Base-by-base conservation (phyloP, 2,113 vertebrate species). In the Carettochelys insculpta region DNA sequence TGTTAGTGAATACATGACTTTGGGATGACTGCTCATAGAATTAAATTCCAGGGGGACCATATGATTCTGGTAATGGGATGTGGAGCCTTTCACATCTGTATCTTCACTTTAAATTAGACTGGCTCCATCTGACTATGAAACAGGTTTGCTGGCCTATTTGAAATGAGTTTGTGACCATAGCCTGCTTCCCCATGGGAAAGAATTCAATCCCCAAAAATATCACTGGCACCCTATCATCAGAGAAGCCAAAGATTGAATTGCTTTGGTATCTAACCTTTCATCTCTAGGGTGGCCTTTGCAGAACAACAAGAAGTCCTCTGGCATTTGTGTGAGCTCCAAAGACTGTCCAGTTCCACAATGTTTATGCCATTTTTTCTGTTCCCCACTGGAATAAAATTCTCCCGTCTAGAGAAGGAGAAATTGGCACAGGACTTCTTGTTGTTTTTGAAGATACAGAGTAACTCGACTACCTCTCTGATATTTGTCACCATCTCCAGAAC, bases 121-220 rank as follows among this genome's bases (percentile, higher is more conserved):
- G 34, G n/a, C 27, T 8, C 48, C 16, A 8, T 29, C 50, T n/a
- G 34, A 12, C 22, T 53, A 11, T 16, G 16, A 77, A 54, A 92
- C 77, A 5, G 24, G 4, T 0, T 3, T 58, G 80, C 45, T 47
- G 17, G 29, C 2, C 0, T 80, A 38, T n/a, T 9, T 29, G 27
- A 53, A 76, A 24, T 12, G 11, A 85, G 16, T 10, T 83, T 47
- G 16, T 79, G 41, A 10, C 8, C 25, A 7, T 65, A 38, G 22
- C 8, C 20, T 16, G 8, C 12, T 71, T 86, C 29, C 56, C 43
- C 25, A 43, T 50, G 4, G 2, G 75, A 22, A 75, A 22, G 17
- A 6, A 19, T 1, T 3, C 45, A 6, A 54, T 77, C n/a, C n/a
- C 76, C 45, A 8, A 16, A 81, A 87, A 22, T n/a, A n/a, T n/a